A percentile compares a stretch with the other conserved stretches of the same genome.
Evolutionary conservation across 2,888 invertebrate genomes (phyloP).

Genomic region (Automeris io): DNA sequence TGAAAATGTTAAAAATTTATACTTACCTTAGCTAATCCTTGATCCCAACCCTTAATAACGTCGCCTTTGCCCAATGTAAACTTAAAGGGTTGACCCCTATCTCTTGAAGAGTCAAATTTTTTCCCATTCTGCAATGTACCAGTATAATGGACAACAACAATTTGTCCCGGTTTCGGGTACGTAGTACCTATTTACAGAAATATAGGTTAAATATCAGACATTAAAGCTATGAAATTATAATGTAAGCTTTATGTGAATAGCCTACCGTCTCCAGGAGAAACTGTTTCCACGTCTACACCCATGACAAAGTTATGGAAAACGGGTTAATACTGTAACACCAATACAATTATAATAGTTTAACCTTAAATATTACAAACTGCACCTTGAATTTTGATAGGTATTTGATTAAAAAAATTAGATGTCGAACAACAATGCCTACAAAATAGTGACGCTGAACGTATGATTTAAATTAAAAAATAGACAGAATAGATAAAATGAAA

Average conservation of each 20-base stretch:
- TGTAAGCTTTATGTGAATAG: constrained; percentile 7
- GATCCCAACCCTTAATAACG: constrained; percentile 99
- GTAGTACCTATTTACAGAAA: constrained; percentile 82
- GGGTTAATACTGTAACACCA: too few species aligned
- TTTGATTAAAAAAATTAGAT: too few species aligned
- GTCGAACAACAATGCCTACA: too few species aligned
- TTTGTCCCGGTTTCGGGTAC: constrained; percentile 95
- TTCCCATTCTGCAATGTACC: constrained; percentile 92
- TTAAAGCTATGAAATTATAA: background rate
- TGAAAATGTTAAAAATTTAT: background rate
- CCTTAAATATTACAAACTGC: too few species aligned
- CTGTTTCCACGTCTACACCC: constrained; percentile 64
- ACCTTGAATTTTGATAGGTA: too few species aligned
- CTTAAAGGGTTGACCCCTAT: constrained; percentile 95
- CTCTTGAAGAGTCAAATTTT: constrained; percentile 97
- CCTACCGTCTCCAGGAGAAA: constrained; percentile 60
- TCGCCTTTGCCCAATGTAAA: constrained; percentile 96
- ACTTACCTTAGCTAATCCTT: constrained; percentile 91
- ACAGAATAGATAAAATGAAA: too few species aligned
- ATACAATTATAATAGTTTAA: too few species aligned
- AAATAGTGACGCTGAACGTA: too few species aligned
- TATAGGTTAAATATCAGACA: background rate
- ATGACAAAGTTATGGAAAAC: constrained; percentile 32
- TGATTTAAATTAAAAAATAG: too few species aligned
- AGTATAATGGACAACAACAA: constrained; percentile 97